Evolutionary conservation across 2,797 vertebrate species (phyloP), one percentile per base, ranked within the genome.

Genomic region (Aselliscus stoliczkanus): DNA sequence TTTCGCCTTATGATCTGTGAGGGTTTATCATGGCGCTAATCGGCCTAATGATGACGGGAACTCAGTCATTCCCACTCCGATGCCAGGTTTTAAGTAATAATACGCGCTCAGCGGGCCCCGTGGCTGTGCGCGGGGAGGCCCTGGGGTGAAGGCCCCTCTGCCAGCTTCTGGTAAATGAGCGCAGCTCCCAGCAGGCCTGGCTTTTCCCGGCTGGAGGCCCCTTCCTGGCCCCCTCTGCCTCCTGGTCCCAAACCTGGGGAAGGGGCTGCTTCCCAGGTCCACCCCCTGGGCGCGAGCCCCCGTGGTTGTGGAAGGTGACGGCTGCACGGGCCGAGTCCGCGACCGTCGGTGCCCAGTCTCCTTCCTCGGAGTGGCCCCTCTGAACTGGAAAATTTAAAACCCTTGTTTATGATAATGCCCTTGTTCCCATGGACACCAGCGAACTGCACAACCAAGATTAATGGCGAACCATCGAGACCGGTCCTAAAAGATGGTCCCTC

Each of bases 341-440:
- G 9, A 39, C 14, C 1, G 21, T 20, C 4, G 27, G 85, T 89
- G 42, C 95, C 97, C 50, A 75, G 96, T 93, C 96, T 94, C 62
- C 85, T 73, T 86, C 95, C 94, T 96, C 93, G 79, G 95, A 96
- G 97, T 97, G 96, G 95, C 97, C 96, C 2, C 97, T 97, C 98
- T 97, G 97, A 90, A 97, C 93, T 97, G 98, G 97, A 96, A 97
- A 97, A 98, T 98, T 98, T 97, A 98, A 98, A 97, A 95, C 96
- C 97, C 96, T 97, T 97, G 98, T 98, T 98, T 98, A 98, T 98
- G 98, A 96, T 97, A 98, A 98, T 98, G 97, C 94, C 96, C 98
- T 98, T 95, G 98, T 98, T 98, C 98, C 98, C 98, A 98, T 98
- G 98, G 98, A 98, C 98, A 98, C 98, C 97, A 95, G 97, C 80